Evolutionary conservation across 2,797 vertebrate species (phyloP).

Genomic region (Alcedo quadribrachys): DNA sequence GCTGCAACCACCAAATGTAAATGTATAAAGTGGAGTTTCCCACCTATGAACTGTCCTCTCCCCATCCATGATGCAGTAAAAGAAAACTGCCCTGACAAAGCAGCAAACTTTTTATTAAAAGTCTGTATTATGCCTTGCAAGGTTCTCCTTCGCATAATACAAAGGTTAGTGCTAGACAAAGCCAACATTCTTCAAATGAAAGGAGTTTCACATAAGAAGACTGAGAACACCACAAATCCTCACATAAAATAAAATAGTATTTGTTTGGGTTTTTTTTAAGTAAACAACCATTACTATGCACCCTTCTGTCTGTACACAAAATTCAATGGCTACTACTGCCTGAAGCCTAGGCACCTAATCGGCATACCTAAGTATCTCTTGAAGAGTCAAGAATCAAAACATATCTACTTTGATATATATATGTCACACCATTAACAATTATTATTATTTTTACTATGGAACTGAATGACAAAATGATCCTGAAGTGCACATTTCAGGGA

Average conservation of each 20-base stretch:
- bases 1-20: slow-evolving; percentile 19
- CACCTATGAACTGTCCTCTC: not conserved
- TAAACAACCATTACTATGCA: not conserved
- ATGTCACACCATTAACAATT: not conserved
- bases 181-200: not conserved
- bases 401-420: not conserved
- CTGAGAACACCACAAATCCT: not conserved
- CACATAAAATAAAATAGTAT: not conserved
- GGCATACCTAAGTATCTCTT: not conserved
- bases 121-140: not conserved
- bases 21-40: not conserved
- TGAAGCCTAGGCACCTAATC: not conserved
- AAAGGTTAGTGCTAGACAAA: not conserved
- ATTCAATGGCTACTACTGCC: not conserved
- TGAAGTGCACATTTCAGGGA: not conserved
- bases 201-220: not conserved
- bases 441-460: not conserved
- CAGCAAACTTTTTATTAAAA: slow-evolving; percentile 24
- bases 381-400: slow-evolving; percentile 9
- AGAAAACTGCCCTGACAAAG: not conserved
- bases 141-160: not conserved
- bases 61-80: not conserved
- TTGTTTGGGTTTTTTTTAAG: not conserved
- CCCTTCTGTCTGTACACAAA: not conserved
- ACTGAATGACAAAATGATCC: not conserved